Percentiles rank a stretch among this genome's conserved stretches.
Conservation (phyloP, 1,140 invertebrate species). For the Drosophila ambigua region DNA sequence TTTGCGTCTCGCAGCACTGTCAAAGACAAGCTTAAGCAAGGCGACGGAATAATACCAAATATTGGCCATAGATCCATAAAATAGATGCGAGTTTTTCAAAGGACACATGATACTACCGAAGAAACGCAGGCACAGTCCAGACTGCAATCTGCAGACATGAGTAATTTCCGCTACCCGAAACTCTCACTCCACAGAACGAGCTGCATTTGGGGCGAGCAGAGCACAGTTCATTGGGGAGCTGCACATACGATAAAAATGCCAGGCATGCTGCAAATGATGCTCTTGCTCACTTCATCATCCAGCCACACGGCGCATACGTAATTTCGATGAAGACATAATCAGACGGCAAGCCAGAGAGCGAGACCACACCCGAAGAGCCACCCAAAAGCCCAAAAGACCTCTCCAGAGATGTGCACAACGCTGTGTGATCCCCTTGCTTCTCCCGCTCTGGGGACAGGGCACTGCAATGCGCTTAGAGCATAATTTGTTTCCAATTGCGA, state of each 20-base stretch:
- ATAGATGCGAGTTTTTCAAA: background rate
- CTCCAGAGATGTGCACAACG: constrained; percentile 1
- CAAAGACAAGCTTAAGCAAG: constrained; percentile 20
- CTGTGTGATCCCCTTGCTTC: background rate
- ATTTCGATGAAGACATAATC: constrained; percentile 37
- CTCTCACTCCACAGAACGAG: too few relatives aligned
- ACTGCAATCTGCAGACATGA: background rate
- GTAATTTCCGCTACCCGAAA: too few relatives aligned
- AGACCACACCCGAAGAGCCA: too few relatives aligned
- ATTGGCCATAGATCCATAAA: constrained; percentile 30
- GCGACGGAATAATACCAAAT: constrained; percentile 23
- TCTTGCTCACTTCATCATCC: background rate
- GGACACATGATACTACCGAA: background rate
- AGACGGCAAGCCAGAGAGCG: constrained; percentile 33
- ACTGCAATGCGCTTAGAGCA: constrained; percentile 67
- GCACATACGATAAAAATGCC: too few relatives aligned
- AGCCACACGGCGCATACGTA: constrained; percentile 42
- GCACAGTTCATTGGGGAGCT: background rate
- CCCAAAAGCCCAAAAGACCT: background rate
- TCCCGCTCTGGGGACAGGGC: background rate
- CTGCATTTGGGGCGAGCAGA: too few relatives aligned
- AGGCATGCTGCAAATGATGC: background rate
- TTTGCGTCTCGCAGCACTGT: constrained; percentile 8
- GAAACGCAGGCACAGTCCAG: background rate
- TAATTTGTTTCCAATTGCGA: constrained; percentile 80